Conservation (phyloP, 2,888 invertebrate species). For the Amorpha juglandis region DNA sequence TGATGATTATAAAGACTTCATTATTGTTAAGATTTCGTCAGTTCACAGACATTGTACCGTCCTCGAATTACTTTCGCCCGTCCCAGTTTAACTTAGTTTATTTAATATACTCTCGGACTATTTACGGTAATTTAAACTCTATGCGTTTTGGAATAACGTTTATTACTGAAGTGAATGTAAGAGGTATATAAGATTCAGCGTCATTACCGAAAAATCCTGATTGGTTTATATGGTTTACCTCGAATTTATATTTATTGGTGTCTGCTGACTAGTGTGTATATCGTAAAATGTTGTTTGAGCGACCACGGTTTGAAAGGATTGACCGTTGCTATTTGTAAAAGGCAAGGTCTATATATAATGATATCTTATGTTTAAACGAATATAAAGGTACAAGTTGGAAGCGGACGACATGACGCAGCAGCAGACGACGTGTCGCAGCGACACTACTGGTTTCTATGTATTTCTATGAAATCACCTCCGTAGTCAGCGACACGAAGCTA, state of each 20-base stretch:
- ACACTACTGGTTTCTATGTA: no score
- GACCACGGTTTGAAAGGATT: not conserved
- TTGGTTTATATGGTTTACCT: constrained; percentile 15
- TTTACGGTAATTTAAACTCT: constrained; percentile 31
- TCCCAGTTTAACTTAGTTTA: constrained; percentile 53
- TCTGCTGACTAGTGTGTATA: not conserved
- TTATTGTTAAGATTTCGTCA: constrained; percentile 24
- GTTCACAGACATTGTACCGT: constrained; percentile 26
- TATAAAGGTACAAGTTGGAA: no score
- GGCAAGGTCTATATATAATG: no score
- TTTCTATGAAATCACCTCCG: no score
- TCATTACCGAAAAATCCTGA: constrained; percentile 1
- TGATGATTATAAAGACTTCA: not conserved
- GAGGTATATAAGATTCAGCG: not conserved
- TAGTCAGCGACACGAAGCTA: no score
- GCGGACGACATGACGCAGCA: no score
- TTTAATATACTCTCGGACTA: constrained; percentile 36
- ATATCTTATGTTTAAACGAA: no score
- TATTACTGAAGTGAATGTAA: not conserved
- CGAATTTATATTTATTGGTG: constrained; percentile 9
- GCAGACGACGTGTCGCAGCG: no score
- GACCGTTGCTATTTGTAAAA: not conserved
- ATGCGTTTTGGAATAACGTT: constrained; percentile 27
- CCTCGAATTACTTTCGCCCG: constrained; percentile 63
- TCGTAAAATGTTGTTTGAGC: not conserved